Evolutionary conservation across 2,113 vertebrate species (phyloP).

Genomic region (Artemisiospiza belli): DNA sequence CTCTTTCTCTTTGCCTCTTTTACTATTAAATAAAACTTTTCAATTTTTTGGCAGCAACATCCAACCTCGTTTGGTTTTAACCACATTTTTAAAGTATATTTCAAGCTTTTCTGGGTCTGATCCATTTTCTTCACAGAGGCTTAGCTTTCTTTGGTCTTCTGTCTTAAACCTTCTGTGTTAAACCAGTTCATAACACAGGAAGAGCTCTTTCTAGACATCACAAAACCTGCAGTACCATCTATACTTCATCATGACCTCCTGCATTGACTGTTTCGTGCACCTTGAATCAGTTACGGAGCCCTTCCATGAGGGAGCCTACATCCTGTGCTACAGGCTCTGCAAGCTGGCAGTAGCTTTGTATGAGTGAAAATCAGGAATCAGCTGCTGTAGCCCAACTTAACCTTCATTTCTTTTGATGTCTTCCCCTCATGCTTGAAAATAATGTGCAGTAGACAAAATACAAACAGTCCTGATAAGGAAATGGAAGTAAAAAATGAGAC

Average conservation of each 20-base stretch:
- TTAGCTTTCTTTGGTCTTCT: background rate
- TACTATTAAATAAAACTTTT: background rate
- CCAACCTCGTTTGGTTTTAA: background rate
- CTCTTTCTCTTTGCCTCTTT: background rate
- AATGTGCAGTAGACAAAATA: background rate
- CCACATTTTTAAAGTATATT: background rate
- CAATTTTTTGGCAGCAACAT: background rate
- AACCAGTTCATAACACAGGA: accelerated
- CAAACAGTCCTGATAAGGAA: background rate
- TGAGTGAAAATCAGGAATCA: background rate
- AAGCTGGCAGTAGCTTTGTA: background rate
- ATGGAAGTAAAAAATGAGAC: background rate
- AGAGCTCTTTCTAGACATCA: background rate
- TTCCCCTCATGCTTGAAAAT: background rate
- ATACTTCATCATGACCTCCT: background rate
- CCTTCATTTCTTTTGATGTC: background rate
- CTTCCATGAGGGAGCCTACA: background rate
- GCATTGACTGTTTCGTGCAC: background rate
- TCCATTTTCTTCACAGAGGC: background rate
- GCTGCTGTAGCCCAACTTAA: background rate
- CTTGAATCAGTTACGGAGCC: background rate
- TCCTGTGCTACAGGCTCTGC: background rate
- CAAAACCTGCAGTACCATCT: background rate
- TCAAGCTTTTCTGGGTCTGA: background rate
- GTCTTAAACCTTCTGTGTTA: background rate